Conservation (phyloP, 2,888 invertebrate species). For the Punctoribates punctum region DNA sequence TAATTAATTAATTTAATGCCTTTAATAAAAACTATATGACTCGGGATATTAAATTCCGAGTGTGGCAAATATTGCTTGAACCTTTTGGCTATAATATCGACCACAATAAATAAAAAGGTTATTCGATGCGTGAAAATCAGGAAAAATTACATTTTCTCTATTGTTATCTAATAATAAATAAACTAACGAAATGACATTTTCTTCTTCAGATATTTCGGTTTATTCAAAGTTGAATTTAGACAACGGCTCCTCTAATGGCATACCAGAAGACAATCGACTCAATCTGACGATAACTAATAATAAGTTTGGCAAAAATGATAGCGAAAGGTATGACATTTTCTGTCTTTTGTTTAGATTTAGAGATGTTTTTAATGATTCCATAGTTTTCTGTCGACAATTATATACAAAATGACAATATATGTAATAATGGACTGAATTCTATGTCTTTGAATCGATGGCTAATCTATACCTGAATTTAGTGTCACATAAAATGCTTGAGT, state of each 20-base stretch:
- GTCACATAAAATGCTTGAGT: not conserved
- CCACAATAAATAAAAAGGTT: not conserved
- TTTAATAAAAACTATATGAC: not conserved
- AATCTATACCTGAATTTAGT: too few species aligned
- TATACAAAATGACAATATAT: not conserved
- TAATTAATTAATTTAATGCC: not conserved
- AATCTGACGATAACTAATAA: not conserved
- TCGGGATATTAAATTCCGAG: not conserved
- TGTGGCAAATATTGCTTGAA: not conserved
- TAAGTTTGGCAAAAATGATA: constrained; percentile 29
- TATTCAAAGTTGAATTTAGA: constrained; percentile 41
- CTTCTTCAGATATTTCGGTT: constrained; percentile 29
- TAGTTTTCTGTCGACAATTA: not conserved
- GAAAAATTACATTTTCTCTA: not conserved
- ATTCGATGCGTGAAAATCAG: not conserved
- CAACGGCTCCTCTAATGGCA: constrained; percentile 2
- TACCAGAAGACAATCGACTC: constrained; percentile 22
- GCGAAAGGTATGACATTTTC: not conserved
- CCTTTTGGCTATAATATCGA: too few species aligned
- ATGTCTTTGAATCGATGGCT: too few species aligned
- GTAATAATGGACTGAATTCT: too few species aligned
- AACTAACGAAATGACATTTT: not conserved
- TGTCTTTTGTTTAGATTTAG: too few species aligned
- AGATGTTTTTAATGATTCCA: too few species aligned
- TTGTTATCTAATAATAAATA: too few species aligned